Base-by-base conservation (phyloP, 2,888 invertebrate species). In the Pyralis farinalis region DNA sequence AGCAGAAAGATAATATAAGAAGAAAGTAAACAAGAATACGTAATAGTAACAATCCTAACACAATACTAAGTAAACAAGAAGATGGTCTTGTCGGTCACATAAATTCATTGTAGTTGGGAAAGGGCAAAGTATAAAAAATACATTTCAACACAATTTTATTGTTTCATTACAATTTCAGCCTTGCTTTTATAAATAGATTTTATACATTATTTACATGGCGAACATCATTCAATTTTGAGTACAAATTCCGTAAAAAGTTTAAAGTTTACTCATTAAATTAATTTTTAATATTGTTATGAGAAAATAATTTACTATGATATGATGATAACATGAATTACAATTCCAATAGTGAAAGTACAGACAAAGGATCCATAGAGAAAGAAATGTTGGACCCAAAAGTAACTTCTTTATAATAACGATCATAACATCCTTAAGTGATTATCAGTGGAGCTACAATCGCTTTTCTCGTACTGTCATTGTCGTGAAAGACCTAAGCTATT, bases 401-500 rank as follows among this genome's bases (percentile, higher is more conserved):
- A 62, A 60, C 47, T 54, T 52, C 35, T 60, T 74, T 71, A 80
- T 61, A 84, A 72, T 53, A 83, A 84, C 77, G 69, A 88, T 88
- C 88, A 88, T 88, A 88, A 88, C 88, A 87, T 87, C 68, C 84
- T 71, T 28, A 87, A 57, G 53, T 77, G 77, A 58, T 84, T 83
- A 42, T 87, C 85, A 44, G 84, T 64, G 2, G 87, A 83, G 77
- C 84, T 84, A 62, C 85, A 84, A 58, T 86, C 82, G 79, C 87
- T 83, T 67, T 86, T 87, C 61, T 78, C 86, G 80, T 86, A 85
- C 37, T 88, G 88, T 88, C 88, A 88, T 87, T 93, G 92, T 49
- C 91, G 90, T 44, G 92, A 86, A 36, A 94, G 80, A 45, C 94
- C 94, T 60, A 95, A 84, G 68, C 90, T 91, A 51, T 92, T 91